These are phyloP conservation scores for Anniella stebbinsi DNA, from an alignment of 2,797 vertebrate genomes.

Conservation along the genomic window DNA sequence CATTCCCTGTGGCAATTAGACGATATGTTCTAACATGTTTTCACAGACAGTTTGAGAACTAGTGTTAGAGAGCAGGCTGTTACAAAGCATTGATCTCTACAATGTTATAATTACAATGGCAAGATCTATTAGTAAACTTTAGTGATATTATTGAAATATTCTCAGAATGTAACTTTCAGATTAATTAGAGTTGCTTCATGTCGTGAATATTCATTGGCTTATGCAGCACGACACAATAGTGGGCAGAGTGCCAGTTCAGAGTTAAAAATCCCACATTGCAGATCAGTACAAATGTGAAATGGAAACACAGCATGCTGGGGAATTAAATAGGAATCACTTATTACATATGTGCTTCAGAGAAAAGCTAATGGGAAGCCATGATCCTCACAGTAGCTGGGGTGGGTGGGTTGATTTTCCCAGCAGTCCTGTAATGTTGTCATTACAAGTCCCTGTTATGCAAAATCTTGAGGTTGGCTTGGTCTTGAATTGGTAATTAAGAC, in stretches of 20 bases:
- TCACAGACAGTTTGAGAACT: slow-evolving; percentile 42
- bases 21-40: slow-evolving; percentile 39
- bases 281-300: slow-evolving; percentile 29
- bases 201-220: slow-evolving; percentile 56
- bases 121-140: slow-evolving; percentile 30
- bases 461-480: too few relatives aligned
- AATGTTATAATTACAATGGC: slow-evolving; percentile 22
- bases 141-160: slow-evolving; percentile 21
- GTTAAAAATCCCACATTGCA: neutral
- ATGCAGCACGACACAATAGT: slow-evolving; percentile 52
- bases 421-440: too few relatives aligned
- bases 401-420: too few relatives aligned
- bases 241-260: slow-evolving; percentile 38
- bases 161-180: slow-evolving; percentile 36
- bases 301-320: neutral
- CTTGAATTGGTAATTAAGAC: too few relatives aligned
- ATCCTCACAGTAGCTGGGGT: neutral
- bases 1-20: slow-evolving; percentile 43
- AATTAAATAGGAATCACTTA: slow-evolving; percentile 36
- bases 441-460: too few relatives aligned
- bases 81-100: slow-evolving; percentile 29
- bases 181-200: slow-evolving; percentile 32
- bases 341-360: neutral
- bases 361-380: slow-evolving; percentile 16
- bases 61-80: neutral